A percentile compares a stretch with the other conserved stretches of the same genome.
phyloP scores from a whole-genome alignment of 2,113 vertebrate genomes.

The Poecilia latipinna region DNA sequence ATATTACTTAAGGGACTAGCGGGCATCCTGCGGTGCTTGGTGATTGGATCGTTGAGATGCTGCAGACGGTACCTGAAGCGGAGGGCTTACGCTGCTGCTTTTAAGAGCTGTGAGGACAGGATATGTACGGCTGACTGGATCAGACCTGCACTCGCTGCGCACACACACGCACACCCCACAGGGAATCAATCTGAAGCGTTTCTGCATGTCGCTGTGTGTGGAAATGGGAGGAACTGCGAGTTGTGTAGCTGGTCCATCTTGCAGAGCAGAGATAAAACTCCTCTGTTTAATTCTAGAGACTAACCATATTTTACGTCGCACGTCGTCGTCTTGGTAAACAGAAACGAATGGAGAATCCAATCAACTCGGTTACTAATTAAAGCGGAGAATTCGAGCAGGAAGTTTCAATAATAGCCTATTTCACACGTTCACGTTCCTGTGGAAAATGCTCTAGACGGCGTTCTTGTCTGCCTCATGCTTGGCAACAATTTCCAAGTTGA shows the following conservation, averaged over 20 bases:
- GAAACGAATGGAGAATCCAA: not conserved
- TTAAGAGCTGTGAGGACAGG: conserved; percentile 26
- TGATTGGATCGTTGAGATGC: conserved; percentile 64
- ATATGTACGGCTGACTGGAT: conserved; percentile 7
- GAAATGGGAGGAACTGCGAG: not conserved
- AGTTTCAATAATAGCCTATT: not conserved
- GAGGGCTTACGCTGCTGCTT: conserved; percentile 37
- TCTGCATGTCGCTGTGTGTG: not conserved
- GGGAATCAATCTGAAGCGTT: not conserved
- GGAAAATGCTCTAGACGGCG: not conserved
- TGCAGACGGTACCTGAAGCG: conserved; percentile 44
- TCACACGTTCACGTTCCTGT: not conserved
- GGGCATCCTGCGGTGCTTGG: conserved; percentile 44
- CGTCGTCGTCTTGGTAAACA: not conserved
- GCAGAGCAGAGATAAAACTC: not conserved
- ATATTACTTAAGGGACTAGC: conserved; percentile 58
- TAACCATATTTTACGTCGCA: not conserved
- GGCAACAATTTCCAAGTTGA: not conserved
- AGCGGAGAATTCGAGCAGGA: not conserved
- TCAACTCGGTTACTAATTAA: not conserved
- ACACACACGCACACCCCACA: not conserved
- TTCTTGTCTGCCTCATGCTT: not conserved
- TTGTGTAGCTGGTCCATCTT: not conserved
- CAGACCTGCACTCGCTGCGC: conserved; percentile 3
- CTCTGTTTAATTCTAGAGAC: not conserved